phyloP scores from a whole-genome alignment of 2,888 invertebrate species.

The Andrena dorsata region DNA sequence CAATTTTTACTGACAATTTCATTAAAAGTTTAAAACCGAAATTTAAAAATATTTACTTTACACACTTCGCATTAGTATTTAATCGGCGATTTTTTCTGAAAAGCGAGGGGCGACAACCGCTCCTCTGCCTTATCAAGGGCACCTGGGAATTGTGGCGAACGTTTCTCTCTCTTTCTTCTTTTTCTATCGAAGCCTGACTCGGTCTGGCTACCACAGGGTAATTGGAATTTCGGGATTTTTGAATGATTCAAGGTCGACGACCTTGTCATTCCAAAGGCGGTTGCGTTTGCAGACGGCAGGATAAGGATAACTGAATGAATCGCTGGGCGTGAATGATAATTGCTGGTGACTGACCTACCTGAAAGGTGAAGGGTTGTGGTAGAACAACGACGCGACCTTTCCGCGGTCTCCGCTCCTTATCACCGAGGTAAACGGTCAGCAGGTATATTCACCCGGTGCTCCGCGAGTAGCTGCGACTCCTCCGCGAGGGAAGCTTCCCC shows the following conservation, averaged over 20 bases:
- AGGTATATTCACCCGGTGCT: constrained; percentile 35
- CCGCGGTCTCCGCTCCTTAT: constrained; percentile 47
- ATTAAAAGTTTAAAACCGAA: too few species aligned
- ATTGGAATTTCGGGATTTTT: background rate
- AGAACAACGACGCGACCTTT: constrained; percentile 45
- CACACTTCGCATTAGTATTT: too few species aligned
- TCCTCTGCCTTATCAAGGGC: constrained; percentile 35
- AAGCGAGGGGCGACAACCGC: too few species aligned
- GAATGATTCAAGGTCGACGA: background rate
- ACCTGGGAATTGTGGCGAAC: constrained; percentile 16
- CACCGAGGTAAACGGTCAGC: constrained; percentile 54
- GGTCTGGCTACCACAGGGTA: too few species aligned
- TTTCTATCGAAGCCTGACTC: background rate
- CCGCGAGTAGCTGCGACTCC: background rate
- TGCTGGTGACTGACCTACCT: constrained; percentile 29
- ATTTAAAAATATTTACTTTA: too few species aligned
- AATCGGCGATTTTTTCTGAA: too few species aligned
- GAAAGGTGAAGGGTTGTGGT: constrained; percentile 62
- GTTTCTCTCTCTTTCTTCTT: background rate
- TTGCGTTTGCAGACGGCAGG: background rate
- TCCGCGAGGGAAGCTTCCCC: background rate
- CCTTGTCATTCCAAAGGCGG: background rate
- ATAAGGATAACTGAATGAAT: background rate
- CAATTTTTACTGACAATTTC: too few species aligned
- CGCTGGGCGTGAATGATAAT: constrained; percentile 23